Base-by-base conservation (phyloP, 2,797 vertebrate genomes). In the Pipistrellus pygmaeus region DNA sequence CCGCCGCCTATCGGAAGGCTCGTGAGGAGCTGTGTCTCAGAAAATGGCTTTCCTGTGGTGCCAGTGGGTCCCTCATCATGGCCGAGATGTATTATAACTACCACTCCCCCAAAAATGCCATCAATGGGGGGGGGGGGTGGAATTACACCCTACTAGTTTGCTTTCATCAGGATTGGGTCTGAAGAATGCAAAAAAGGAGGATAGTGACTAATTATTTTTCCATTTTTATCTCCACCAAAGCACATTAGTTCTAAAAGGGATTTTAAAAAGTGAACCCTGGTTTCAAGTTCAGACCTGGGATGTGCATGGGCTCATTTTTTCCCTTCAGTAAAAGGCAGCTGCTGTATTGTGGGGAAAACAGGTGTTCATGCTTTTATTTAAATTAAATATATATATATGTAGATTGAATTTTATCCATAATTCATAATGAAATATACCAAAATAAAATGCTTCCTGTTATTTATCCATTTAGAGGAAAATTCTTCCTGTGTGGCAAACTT, bases 161-260 rank as follows among this genome's bases (percentile, higher is more conserved):
- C 90, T 90, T 92, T 94, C 90, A 94, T 57, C 93, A 85, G 84
- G 3, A 91, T 72, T 96, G 87, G 1, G 6, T n/a, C 75, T 96
- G 80, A 94, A 94, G 76, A 96, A 91, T 85, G 41, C 93, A 97
- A 97, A 97, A 85, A 95, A 95, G 30, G 62, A 94, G 60, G 78
- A 85, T 25, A 0, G 53, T 69, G n/a, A 73, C 46, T 93, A 97
- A 60, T 69, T 90, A 66, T 93, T 96, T 97, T 80, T 77, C 72
- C 85, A 85, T 95, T 95, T 93, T 78, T 72, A 77, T 68, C 85
- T 87, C 9, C 6, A 82, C 48, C 72, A 62, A 85, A 93, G 32
- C 23, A 85, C 82, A 86, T 97, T 88, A 73, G 83, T 95, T 25
- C 44, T 57, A 17, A 92, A 96, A 93, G 86, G 38, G 51, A 51